Base-by-base conservation (phyloP, 2,797 vertebrate genomes). In the Bradypus variegatus region DNA sequence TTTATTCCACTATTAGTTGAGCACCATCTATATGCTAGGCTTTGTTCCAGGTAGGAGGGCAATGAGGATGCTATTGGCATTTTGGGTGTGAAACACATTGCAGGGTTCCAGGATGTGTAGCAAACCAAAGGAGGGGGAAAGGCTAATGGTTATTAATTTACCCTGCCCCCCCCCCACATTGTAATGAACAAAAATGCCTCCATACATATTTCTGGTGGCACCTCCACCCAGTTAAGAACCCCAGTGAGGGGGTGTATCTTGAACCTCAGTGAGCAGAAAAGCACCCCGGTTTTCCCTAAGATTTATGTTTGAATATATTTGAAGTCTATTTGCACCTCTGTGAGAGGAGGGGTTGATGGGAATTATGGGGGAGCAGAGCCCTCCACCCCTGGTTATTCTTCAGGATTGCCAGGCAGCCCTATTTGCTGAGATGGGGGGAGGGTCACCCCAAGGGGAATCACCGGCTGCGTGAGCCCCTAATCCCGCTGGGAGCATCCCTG, bases 31-130 rank as follows among this genome's bases (percentile, higher is more conserved):
- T 6, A 7, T 7, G 36, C 31, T 45, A n/a, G 36, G 31, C 50
- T 11, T 58, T 58, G 55, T 58, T 58, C 19, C 27, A 64, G 62
- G 62, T 0, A 18, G n/a, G 6, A 80, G 19, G 62, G 7, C 53
- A 65, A 3, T 0, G 1, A 21, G 5, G 25, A 27, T 62, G 2
- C 45, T 33, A 2, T 0, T 7, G 58, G 14, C 31, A 25, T 29
- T n/a, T 19, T 8, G 36, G 36, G 2, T 36, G 29, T 5, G 85
- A 10, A 18, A 0, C 1, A 2, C 1, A 45, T 45, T 45, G 41
- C 41, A 45, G 41, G 41, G 41, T 45, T 14, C 1, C 62, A 36
- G 64, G 75, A 10, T 0, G 2, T 27, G 64, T 9, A 76, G 69
- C 16, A 11, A 60, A 64, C 19, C 2, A 58, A 6, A 58, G 19